Evolutionary conservation across 2,113 vertebrate species (phyloP).

Genomic region (Columbina picui): DNA sequence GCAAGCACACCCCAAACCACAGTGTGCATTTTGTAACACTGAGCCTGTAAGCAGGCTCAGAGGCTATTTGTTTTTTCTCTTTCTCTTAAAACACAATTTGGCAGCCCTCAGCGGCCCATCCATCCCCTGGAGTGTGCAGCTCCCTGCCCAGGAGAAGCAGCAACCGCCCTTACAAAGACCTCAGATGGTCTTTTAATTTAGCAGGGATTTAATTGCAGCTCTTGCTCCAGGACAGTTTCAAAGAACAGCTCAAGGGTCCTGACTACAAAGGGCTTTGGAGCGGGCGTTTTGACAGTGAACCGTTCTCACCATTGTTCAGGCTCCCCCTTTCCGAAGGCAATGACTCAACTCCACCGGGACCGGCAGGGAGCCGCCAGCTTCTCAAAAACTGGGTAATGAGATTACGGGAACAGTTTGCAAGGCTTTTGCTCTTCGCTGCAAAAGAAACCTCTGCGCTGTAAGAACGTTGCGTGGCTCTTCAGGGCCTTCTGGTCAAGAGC

Average conservation of each 20-base stretch:
- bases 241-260: neutral
- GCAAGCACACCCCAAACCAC: neutral
- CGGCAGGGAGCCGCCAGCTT: neutral
- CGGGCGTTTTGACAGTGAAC: neutral
- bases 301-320: constrained; percentile 12
- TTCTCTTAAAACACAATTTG: constrained; percentile 27
- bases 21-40: neutral
- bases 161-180: neutral
- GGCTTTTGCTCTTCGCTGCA: neutral
- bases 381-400: constrained; percentile 23
- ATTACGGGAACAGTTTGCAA: neutral
- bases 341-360: neutral
- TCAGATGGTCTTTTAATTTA: constrained; percentile 13
- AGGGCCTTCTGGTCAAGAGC: neutral
- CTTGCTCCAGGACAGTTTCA: constrained; percentile 22
- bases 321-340: neutral
- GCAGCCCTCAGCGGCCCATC: neutral
- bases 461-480: neutral
- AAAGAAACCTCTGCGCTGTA: neutral
- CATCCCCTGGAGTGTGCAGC: constrained; percentile 1
- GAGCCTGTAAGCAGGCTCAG: neutral
- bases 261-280: constrained; percentile 20
- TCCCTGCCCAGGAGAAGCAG: constrained; percentile 16
- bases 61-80: constrained; percentile 3
- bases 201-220: constrained; percentile 29